Base-by-base conservation (phyloP, 1,140 invertebrate species). In the Ceratina australensis region DNA sequence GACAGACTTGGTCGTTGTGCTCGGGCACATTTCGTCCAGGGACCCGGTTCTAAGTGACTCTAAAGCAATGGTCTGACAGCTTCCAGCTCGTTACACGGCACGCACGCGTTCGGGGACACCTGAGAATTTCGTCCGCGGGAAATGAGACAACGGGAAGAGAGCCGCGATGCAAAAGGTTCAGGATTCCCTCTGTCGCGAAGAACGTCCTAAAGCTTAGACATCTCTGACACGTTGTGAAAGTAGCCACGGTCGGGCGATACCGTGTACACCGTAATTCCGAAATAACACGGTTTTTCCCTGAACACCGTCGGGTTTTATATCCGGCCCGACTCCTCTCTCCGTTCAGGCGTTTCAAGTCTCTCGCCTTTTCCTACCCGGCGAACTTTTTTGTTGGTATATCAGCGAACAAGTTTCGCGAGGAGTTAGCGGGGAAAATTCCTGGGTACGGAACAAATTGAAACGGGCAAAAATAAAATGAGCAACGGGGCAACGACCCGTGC, bases 1-100 rank as follows among this genome's bases (percentile, higher is more conserved):
- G 15, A 16, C 20, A 49, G 22, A 10, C 3, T 16, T 16, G 10
- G 65, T 54, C 68, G 68, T 56, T 33, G 66, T 80, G 42, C 68
- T 18, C 20, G 20, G 13, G 54, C 10, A 22, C 52, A 59, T 71
- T 71, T 72, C 71, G 24, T 52, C 22, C 33, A 24, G 47, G 8
- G 18, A 24, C 5, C 20, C 2, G 24, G 54, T 59, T 59, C 22
- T 59, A 47, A 71, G 68, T 71, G 80, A 74, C 65, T 66, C 7
- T 28, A 66, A 79, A 42, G 56, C 50, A 57, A 72, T 59, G 75
- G 33, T 74, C 81, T 74, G 80, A 76, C 81, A 74, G 64, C 69
- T 83, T 69, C 65, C 60, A 71, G 15, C 65, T 10, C 42, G 69
- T 16, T n/a, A 24, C 24, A 13, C 59, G 26, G 28, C 16, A 15